Percentiles rank a stretch among this genome's conserved stretches.
phyloP scores from a whole-genome alignment of 35 echinoderm and acorn worm species.

The Apostichopus japonicus region DNA sequence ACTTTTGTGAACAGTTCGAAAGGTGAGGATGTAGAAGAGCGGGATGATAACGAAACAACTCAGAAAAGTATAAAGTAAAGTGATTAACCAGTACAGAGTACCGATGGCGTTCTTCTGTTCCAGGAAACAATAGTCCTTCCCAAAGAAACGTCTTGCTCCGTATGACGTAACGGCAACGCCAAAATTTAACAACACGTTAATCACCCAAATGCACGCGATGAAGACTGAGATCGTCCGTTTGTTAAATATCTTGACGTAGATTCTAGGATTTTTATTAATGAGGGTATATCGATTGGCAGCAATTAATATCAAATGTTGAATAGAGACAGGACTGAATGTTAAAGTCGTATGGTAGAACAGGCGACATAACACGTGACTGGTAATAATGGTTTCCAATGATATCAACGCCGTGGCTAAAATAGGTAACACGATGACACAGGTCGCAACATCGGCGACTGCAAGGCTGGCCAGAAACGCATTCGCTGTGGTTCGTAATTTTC shows the following conservation, averaged over 20 bases:
- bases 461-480: conserved; percentile 53
- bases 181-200: conserved; percentile 16
- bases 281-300: conserved; percentile 30
- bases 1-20: conserved; percentile 46
- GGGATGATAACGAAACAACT: conserved; percentile 41
- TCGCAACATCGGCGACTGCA: conserved; percentile 31
- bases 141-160: conserved; percentile 4
- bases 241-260: conserved; percentile 20
- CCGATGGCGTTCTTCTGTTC: neutral
- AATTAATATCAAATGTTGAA: conserved; percentile 53
- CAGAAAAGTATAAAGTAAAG: neutral
- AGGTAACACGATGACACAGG: conserved; percentile 27
- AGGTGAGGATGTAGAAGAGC: conserved; percentile 33
- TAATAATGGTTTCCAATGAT: neutral
- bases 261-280: conserved; percentile 14
- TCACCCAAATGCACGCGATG: neutral
- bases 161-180: conserved; percentile 3
- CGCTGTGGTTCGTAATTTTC: conserved; percentile 15
- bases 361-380: neutral
- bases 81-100: no score
- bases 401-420: neutral
- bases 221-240: neutral
- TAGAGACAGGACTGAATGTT: conserved; percentile 31
- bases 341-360: conserved; percentile 19
- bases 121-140: conserved; percentile 39